These are phyloP conservation scores for Campopleginae sp. DNA, from an alignment of 2,888 invertebrate genomes.

Conservation along the genomic window DNA sequence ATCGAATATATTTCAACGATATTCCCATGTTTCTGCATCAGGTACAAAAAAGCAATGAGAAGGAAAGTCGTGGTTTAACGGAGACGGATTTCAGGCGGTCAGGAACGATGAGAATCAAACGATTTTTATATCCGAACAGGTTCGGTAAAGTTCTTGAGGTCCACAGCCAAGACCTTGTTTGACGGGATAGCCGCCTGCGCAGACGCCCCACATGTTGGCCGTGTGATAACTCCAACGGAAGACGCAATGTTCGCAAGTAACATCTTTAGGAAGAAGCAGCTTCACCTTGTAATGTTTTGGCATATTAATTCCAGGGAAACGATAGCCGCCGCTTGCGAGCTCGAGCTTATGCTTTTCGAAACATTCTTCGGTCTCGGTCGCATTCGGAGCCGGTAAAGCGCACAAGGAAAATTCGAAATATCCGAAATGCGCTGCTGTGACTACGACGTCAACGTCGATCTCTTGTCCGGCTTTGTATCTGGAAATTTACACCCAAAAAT, in stretches of 20 bases:
- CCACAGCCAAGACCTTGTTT: slow-evolving; percentile 84
- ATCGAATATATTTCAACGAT: not conserved
- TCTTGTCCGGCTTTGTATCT: slow-evolving; percentile 79
- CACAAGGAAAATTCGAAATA: slow-evolving; percentile 85
- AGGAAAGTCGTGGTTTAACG: not conserved
- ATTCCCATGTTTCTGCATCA: not conserved
- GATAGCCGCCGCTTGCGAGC: slow-evolving; percentile 77
- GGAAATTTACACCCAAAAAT: slow-evolving; percentile 26
- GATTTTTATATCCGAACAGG: slow-evolving; percentile 85
- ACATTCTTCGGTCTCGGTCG: slow-evolving; percentile 85
- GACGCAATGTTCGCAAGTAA: slow-evolving; percentile 86
- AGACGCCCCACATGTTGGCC: slow-evolving; percentile 86
- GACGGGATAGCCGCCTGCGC: slow-evolving; percentile 83
- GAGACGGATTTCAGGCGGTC: not conserved
- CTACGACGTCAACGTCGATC: slow-evolving; percentile 80
- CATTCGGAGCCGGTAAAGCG: slow-evolving; percentile 81
- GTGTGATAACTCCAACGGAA: slow-evolving; percentile 86
- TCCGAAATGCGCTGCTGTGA: slow-evolving; percentile 85
- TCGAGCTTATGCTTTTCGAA: slow-evolving; percentile 83
- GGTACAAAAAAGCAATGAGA: not conserved
- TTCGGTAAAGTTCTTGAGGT: slow-evolving; percentile 85
- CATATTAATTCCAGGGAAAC: slow-evolving; percentile 69
- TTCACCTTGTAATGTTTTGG: slow-evolving; percentile 72
- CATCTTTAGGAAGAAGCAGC: slow-evolving; percentile 82
- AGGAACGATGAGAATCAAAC: slow-evolving; percentile 1